These are phyloP conservation scores for Lethocerus indicus DNA, from an alignment of 1,140 invertebrate species.

Conservation along the genomic window DNA sequence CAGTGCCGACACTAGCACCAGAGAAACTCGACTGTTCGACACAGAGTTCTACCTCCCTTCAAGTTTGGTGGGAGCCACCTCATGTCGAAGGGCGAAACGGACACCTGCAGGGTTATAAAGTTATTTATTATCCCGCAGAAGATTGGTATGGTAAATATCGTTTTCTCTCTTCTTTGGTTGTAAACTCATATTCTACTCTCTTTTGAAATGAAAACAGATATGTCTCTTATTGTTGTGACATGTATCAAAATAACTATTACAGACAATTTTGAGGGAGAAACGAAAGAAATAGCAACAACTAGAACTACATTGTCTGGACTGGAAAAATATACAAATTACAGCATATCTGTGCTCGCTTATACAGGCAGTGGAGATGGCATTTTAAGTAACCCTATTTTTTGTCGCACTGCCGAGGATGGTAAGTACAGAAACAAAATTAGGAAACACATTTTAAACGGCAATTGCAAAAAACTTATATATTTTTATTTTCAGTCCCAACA, in stretches of 20 bases:
- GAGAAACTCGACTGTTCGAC: slow-evolving; percentile 53
- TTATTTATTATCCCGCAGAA: slow-evolving; percentile 47
- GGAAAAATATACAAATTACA: slow-evolving; percentile 61
- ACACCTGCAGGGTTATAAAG: slow-evolving; percentile 66
- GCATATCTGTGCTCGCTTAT: slow-evolving; percentile 65
- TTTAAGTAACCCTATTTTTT: slow-evolving; percentile 49
- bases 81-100: slow-evolving; percentile 57
- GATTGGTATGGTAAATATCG: slow-evolving; percentile 27
- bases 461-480: not conserved
- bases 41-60: slow-evolving; percentile 52
- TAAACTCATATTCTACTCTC: no score
- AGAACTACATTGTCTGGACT: slow-evolving; percentile 51
- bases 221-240: no score
- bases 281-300: slow-evolving; percentile 40
- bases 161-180: no score
- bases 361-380: slow-evolving; percentile 62
- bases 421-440: slow-evolving; percentile 14
- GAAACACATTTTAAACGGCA: not conserved
- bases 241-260: slow-evolving; percentile 4
- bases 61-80: slow-evolving; percentile 73
- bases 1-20: slow-evolving; percentile 54
- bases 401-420: slow-evolving; percentile 62
- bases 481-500: slow-evolving; percentile 48
- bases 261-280: slow-evolving; percentile 25
- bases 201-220: no score